These are phyloP conservation scores for Musca vetustissima DNA, from an alignment of 1,140 invertebrate species.

Conservation along the genomic window DNA sequence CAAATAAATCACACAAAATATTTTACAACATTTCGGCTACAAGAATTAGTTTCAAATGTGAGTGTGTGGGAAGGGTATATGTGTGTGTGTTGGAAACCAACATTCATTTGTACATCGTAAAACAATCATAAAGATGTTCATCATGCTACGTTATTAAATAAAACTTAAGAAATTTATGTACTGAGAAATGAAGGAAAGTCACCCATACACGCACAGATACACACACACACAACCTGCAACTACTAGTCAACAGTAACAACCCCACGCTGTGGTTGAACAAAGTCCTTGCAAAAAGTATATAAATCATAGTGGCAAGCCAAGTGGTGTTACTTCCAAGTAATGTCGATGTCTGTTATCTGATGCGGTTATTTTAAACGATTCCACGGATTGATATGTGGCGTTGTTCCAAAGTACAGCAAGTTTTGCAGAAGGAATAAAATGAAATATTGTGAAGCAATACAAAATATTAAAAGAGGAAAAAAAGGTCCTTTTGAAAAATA, in stretches of 20 bases:
- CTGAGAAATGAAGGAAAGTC: not conserved
- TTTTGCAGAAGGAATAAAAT: no score
- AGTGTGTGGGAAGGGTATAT: no score
- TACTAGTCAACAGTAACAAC: no score
- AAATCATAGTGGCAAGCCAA: not conserved
- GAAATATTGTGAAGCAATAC: no score
- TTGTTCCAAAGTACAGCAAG: not conserved
- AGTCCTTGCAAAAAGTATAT: not conserved
- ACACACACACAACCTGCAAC: no score
- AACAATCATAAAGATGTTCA: slow-evolving; percentile 10
- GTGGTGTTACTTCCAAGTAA: not conserved
- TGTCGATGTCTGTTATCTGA: no score
- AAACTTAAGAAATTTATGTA: slow-evolving; percentile 14
- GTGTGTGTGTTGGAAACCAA: no score
- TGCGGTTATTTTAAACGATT: slow-evolving; percentile 2
- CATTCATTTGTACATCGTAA: not conserved
- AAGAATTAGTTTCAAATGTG: no score
- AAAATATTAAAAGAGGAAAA: no score
- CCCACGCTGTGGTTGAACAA: not conserved
- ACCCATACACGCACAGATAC: not conserved
- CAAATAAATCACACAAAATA: no score
- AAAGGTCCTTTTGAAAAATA: no score
- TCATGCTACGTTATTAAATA: slow-evolving; percentile 13
- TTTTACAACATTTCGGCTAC: no score
- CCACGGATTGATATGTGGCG: slow-evolving; percentile 2